phyloP scores from a whole-genome alignment of 2,113 vertebrate species.

The Festucalex cinctus region DNA sequence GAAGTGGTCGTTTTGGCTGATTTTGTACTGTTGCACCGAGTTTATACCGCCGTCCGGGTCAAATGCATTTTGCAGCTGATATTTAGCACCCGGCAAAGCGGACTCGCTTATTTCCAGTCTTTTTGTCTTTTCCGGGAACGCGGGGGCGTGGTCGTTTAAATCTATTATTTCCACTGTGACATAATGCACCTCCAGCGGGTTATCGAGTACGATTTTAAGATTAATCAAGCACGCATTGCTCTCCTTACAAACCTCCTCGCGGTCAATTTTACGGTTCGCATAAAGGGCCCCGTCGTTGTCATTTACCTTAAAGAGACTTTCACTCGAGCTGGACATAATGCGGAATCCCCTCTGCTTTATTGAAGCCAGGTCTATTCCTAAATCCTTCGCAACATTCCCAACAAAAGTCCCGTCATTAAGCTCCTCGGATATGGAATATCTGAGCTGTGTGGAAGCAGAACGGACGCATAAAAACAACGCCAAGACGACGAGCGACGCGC shows the following conservation, averaged over 20 bases:
- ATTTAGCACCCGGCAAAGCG: slow-evolving; percentile 50
- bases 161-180: slow-evolving; percentile 66
- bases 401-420: slow-evolving; percentile 48
- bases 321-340: slow-evolving; percentile 56
- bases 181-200: slow-evolving; percentile 69
- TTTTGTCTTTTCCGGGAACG: slow-evolving; percentile 55
- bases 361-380: slow-evolving; percentile 59
- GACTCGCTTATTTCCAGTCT: slow-evolving; percentile 56
- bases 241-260: slow-evolving; percentile 63
- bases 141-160: slow-evolving; percentile 62
- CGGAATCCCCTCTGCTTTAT: slow-evolving; percentile 52
- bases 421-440: slow-evolving; percentile 62
- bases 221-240: slow-evolving; percentile 56
- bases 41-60: slow-evolving; percentile 57
- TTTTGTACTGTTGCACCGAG: slow-evolving; percentile 41
- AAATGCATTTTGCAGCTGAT: slow-evolving; percentile 57
- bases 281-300: slow-evolving; percentile 61
- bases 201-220: slow-evolving; percentile 68
- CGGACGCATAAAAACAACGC: neutral
- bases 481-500: slow-evolving; percentile 3
- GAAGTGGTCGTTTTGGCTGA: slow-evolving; percentile 46
- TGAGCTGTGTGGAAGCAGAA: slow-evolving; percentile 35
- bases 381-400: slow-evolving; percentile 70
- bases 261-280: slow-evolving; percentile 46
- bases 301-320: slow-evolving; percentile 59